Conservation (phyloP, 2,888 invertebrate genomes). For the Coecobrya sp. region DNA sequence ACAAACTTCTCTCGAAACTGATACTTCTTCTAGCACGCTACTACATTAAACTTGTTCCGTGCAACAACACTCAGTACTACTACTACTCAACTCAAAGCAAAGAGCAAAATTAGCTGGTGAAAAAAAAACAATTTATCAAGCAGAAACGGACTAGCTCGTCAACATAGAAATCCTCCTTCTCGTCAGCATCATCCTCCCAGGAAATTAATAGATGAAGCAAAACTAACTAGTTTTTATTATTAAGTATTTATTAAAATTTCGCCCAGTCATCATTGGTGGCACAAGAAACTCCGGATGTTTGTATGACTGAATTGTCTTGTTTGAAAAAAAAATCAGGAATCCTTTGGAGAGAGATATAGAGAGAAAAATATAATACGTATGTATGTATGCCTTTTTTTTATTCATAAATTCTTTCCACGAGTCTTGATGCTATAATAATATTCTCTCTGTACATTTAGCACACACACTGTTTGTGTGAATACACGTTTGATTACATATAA, state of each 20-base stretch:
- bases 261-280: background rate
- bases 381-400: slow-evolving; percentile 17
- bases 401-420: background rate
- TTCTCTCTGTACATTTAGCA: background rate
- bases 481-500: background rate
- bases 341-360: background rate
- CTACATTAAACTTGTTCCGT: slow-evolving; percentile 1
- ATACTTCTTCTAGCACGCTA: background rate
- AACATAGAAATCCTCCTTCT: background rate
- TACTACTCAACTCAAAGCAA: background rate
- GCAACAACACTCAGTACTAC: background rate
- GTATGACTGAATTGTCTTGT: background rate
- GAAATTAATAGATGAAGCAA: background rate
- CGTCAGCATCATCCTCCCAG: background rate
- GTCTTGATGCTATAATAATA: background rate
- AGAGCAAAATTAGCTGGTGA: slow-evolving; percentile 1
- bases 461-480: background rate
- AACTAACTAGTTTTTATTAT: background rate
- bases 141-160: background rate
- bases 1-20: slow-evolving; percentile 31
- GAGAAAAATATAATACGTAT: background rate
- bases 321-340: background rate
- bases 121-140: background rate
- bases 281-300: background rate
- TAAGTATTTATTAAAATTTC: background rate